A percentile compares a stretch with the other conserved stretches of the same genome.
Evolutionary conservation across 2,113 vertebrate species (phyloP).

Genomic region (Erinaceus europaeus): DNA sequence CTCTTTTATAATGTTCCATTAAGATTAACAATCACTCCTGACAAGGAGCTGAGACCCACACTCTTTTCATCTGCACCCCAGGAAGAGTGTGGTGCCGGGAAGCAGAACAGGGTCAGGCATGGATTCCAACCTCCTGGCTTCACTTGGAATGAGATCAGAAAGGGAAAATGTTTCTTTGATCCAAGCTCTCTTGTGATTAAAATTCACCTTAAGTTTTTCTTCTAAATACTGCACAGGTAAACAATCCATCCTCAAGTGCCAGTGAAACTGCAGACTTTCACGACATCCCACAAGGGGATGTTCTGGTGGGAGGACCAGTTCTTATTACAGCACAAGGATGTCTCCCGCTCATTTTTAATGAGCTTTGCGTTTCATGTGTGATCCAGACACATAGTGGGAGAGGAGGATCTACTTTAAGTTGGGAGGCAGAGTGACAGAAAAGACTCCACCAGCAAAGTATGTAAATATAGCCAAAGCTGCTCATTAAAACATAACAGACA

Average conservation of each 20-base stretch:
- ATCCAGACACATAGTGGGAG: conserved; percentile 31
- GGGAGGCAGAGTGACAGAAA: conserved; percentile 14
- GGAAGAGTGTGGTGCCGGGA: conserved; percentile 37
- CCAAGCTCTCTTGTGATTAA: conserved; percentile 55
- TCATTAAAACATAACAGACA: conserved; percentile 65
- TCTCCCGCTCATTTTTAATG: not conserved
- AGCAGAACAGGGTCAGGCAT: conserved; percentile 67
- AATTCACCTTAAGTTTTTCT: conserved; percentile 64
- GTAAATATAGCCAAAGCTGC: conserved; percentile 62
- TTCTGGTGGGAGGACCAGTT: not conserved
- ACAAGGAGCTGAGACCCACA: conserved; percentile 55
- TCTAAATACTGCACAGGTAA: conserved; percentile 52
- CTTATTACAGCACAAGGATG: not conserved
- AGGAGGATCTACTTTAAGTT: not conserved
- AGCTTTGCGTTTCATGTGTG: conserved; percentile 29
- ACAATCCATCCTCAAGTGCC: not conserved
- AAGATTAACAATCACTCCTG: conserved; percentile 64
- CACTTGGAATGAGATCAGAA: conserved; percentile 75
- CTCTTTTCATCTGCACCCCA: conserved; percentile 72
- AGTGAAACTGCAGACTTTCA: not conserved
- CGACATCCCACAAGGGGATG: not conserved
- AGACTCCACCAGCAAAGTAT: conserved; percentile 67
- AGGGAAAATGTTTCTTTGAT: conserved; percentile 63
- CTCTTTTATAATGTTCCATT: conserved; percentile 65
- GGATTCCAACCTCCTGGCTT: conserved; percentile 60